phyloP scores from a whole-genome alignment of 2,797 vertebrate genomes.

The Tinamus major region DNA sequence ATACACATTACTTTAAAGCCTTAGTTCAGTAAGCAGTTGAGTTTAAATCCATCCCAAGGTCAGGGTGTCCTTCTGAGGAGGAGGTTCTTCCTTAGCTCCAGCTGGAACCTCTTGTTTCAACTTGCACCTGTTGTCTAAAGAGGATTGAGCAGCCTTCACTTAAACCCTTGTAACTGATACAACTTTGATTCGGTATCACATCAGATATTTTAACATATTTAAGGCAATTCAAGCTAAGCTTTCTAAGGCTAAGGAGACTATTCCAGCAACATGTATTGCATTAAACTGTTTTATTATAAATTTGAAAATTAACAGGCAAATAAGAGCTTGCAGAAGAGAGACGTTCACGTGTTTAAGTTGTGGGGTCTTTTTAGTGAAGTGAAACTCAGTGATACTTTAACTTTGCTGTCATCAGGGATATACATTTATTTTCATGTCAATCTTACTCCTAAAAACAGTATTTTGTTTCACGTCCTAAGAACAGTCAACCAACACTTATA shows the following conservation, averaged over 20 bases:
- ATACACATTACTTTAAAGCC: not conserved
- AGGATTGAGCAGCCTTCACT: not conserved
- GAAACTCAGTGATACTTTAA: not conserved
- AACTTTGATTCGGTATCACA: not conserved
- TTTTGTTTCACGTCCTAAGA: not conserved
- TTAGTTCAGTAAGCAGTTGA: not conserved
- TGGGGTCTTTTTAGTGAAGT: not conserved
- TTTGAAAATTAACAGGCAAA: constrained; percentile 15
- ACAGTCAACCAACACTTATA: not conserved
- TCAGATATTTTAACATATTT: not conserved
- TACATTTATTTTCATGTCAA: constrained; percentile 34
- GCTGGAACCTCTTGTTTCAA: not conserved
- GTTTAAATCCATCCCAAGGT: not conserved
- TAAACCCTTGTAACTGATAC: not conserved
- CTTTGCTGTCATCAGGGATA: not conserved
- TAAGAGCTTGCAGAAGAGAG: not conserved
- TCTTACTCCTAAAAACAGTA: not conserved
- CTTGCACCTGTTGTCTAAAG: not conserved
- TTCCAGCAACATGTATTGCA: not conserved
- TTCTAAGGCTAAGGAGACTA: not conserved
- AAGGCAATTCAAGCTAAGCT: not conserved
- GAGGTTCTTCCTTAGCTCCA: fast-evolving
- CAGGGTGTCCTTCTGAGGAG: not conserved
- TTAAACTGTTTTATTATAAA: not conserved
- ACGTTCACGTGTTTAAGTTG: not conserved